Percentiles rank a stretch among this genome's conserved stretches.
Conservation (phyloP, 30 jellyfish, hydroid and myxozoan species). For the Aurelia coerulea region DNA sequence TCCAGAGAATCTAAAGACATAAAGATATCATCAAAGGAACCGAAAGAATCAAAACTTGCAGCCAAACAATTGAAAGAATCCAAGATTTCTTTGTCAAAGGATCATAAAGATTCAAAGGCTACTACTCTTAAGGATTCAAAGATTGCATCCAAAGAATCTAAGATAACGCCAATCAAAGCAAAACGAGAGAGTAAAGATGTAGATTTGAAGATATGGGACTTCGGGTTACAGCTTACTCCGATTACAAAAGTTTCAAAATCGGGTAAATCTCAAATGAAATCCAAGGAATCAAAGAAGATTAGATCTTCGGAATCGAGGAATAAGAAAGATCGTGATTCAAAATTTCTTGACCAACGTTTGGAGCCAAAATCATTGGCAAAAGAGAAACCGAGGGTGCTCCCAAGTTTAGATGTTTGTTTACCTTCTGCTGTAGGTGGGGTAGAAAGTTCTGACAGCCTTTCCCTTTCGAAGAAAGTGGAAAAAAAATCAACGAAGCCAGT, state of each 20-base stretch:
- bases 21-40: neutral
- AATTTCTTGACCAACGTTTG: neutral
- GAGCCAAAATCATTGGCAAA: neutral
- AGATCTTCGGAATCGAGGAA: slow-evolving; percentile 2
- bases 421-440: no score
- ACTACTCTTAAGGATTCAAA: slow-evolving; percentile 8
- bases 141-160: slow-evolving; percentile 33
- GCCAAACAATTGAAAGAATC: neutral
- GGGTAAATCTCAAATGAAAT: neutral
- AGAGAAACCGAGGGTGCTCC: neutral
- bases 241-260: slow-evolving; percentile 5
- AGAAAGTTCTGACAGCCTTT: no score
- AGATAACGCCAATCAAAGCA: slow-evolving; percentile 38
- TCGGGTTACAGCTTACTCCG: slow-evolving; percentile 16
- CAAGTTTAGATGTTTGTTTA: neutral
- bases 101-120: slow-evolving; percentile 1
- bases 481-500: no score
- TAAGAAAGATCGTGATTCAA: slow-evolving; percentile 15
- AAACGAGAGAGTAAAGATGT: slow-evolving; percentile 39
- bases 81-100: slow-evolving; percentile 6
- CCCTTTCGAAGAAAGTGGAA: no score
- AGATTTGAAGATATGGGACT: slow-evolving; percentile 51
- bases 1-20: slow-evolving; percentile 20
- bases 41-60: neutral
- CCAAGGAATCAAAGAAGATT: slow-evolving; percentile 24